Conservation (phyloP, 2,113 vertebrate genomes). For the Indri indri region DNA sequence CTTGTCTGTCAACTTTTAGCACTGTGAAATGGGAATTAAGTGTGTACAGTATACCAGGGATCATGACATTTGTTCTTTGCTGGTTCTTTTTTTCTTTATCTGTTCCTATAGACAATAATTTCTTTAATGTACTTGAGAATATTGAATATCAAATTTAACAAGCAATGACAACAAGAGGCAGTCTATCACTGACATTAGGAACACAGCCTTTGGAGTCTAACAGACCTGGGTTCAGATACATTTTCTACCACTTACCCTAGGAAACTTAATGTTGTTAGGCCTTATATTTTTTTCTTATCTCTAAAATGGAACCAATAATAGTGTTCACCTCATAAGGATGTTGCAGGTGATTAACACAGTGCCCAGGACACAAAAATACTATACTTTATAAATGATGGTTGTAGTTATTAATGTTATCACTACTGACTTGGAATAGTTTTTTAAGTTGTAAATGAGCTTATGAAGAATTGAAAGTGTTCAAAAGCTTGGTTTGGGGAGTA, state of each 20-base stretch:
- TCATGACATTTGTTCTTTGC: neutral
- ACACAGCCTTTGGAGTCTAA: neutral
- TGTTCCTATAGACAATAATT: neutral
- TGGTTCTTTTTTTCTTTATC: neutral
- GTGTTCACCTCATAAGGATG: neutral
- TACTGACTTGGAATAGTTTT: neutral
- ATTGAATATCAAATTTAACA: conserved; percentile 18
- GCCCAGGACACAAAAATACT: neutral
- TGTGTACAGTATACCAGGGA: neutral
- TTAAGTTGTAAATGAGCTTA: neutral
- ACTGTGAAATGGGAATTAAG: neutral
- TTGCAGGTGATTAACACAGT: neutral
- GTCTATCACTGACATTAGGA: neutral
- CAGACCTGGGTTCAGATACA: neutral
- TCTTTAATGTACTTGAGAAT: neutral
- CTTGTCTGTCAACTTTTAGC: neutral
- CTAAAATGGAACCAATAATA: conserved; percentile 33
- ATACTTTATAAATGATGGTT: conserved; percentile 13
- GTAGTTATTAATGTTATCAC: neutral
- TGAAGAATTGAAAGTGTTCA: neutral
- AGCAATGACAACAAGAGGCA: neutral
- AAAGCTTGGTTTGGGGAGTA: neutral
- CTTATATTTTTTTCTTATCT: neutral
- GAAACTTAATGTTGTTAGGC: conserved; percentile 13
- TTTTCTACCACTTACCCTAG: neutral